A percentile compares a stretch with the other conserved stretches of the same genome.
phyloP scores from a whole-genome alignment of 1,140 invertebrate species.

The Sycophaga agraensis region DNA sequence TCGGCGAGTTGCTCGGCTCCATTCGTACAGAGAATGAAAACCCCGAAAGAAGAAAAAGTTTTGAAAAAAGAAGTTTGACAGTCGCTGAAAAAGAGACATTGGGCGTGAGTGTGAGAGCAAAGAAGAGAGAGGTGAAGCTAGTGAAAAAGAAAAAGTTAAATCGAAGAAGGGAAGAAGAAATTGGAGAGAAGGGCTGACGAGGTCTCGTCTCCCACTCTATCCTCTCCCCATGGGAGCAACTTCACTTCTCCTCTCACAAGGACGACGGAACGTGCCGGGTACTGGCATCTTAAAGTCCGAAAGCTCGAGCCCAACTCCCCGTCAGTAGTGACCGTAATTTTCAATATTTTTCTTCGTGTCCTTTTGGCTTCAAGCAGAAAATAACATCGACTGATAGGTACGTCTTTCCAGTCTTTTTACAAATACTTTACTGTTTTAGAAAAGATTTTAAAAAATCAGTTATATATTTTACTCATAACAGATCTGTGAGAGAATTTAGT shows the following conservation, averaged over 20 bases:
- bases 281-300: too few relatives aligned
- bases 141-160: background rate
- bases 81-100: slow-evolving; percentile 1
- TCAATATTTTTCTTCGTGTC: slow-evolving; percentile 7
- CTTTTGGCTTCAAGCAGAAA: too few relatives aligned
- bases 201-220: slow-evolving; percentile 32
- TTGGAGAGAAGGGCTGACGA: slow-evolving; percentile 37
- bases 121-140: background rate
- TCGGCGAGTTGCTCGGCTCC: slow-evolving; percentile 28
- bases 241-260: slow-evolving; percentile 7
- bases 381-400: background rate
- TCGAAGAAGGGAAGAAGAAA: slow-evolving; percentile 29
- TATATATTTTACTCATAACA: too few relatives aligned
- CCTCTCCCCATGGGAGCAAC: slow-evolving; percentile 14
- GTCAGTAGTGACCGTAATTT: background rate
- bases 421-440: too few relatives aligned
- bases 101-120: too few relatives aligned
- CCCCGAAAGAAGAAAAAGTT: slow-evolving; percentile 20
- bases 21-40: slow-evolving; percentile 15
- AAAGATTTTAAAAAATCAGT: too few relatives aligned
- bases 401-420: too few relatives aligned
- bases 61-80: slow-evolving; percentile 24
- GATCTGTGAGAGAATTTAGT: too few relatives aligned
- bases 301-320: background rate
- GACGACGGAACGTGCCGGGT: slow-evolving; percentile 3